Evolutionary conservation across 2,888 invertebrate genomes (phyloP).

Genomic region (Chamaedrilus cognettii): DNA sequence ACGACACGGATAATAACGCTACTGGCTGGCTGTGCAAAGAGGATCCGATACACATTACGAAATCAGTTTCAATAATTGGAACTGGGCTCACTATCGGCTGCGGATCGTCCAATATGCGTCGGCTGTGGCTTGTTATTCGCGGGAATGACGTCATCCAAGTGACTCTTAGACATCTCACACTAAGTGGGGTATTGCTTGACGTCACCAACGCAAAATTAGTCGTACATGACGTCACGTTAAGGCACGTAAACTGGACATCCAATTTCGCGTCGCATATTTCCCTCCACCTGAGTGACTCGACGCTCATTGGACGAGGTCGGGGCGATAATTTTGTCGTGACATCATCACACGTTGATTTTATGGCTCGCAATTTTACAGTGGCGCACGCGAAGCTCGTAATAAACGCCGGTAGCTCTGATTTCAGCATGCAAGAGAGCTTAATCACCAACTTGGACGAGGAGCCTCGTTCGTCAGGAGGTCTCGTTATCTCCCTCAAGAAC

Average conservation of each 20-base stretch:
- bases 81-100: conserved; percentile 5
- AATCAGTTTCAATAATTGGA: conserved; percentile 2
- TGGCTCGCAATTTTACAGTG: neutral
- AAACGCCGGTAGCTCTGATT: neutral
- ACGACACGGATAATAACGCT: neutral
- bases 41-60: conserved; percentile 3
- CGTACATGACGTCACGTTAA: neutral
- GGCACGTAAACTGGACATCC: neutral
- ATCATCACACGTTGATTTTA: neutral
- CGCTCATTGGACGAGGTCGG: neutral
- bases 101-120: neutral
- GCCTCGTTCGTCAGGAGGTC: neutral
- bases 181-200: neutral
- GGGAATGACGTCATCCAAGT: conserved; percentile 11
- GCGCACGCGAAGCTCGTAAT: neutral
- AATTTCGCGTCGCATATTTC: neutral
- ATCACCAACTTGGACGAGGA: neutral
- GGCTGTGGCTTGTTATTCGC: neutral
- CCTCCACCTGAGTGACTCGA: neutral
- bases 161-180: neutral
- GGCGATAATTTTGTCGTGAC: neutral
- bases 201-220: neutral
- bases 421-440: neutral
- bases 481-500: neutral
- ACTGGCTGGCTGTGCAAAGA: conserved; percentile 6